Evolutionary conservation across 2,113 vertebrate species (phyloP), one percentile per base, ranked within the genome.

Genomic region (Nanorana parkeri): DNA sequence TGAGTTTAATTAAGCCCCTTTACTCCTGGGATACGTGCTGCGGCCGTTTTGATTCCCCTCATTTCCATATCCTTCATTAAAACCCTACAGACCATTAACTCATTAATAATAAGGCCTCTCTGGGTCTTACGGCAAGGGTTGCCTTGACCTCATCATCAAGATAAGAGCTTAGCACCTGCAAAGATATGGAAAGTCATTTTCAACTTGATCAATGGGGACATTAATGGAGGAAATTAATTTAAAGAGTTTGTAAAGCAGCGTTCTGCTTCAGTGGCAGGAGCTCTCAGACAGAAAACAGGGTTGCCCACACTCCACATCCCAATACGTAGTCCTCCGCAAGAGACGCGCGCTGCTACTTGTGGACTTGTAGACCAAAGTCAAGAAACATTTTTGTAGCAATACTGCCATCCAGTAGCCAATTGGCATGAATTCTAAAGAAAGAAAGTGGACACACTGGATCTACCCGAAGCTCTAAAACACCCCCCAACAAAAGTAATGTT

Each of bases 31-130:
- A 47, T 0, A 71, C 3, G 1, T 82, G 60, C 52, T 54, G 80
- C 24, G 67, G 26, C 66, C 2, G 67, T 72, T 63, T 72, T 68
- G 3, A n/a, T 61, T 47, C 41, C 51, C 68, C 85, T 85, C 73
- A 84, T 54, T 87, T 87, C 68, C 69, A 85, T 85, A 84, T 32
- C 80, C 10, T 15, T 90, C 87, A 87, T 91, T 92, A 87, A 87
- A 83, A 68, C 29, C 3, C n/a, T 69, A 10, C 77, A 84, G 67
- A 10, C 67, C 84, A 77, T 88, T 89, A 88, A 85, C 64, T 84
- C 86, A 86, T 89, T 88, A 89, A 88, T 87, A 87, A 83, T 85
- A 8, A 68, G 54, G 23, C 28, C 74, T 68, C 66, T 54, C 63
- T 80, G 80, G 86, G 41, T 55, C 16, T n/a, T 58, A 21, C 60